phyloP scores from a whole-genome alignment of 1,140 invertebrate species.

The Zophobas morio region DNA sequence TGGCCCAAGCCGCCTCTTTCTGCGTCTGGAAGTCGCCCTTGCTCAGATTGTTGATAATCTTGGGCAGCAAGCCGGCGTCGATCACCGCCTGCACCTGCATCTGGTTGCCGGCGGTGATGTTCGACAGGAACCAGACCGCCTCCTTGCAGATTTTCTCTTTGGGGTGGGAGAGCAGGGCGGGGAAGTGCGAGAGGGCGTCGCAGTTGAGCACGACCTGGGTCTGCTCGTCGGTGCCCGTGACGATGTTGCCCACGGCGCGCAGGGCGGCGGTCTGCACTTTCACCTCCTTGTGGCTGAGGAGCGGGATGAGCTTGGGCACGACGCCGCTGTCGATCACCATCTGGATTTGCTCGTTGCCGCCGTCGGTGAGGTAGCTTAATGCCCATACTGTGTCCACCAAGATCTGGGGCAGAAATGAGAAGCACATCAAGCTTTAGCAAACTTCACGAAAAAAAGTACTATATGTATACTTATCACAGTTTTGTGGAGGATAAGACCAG shows the following conservation, averaged over 20 bases:
- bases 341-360: slow-evolving; percentile 98
- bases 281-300: slow-evolving; percentile 96
- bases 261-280: slow-evolving; percentile 98
- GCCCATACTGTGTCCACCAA: slow-evolving; percentile 99
- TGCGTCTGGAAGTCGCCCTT: slow-evolving; percentile 99
- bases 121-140: slow-evolving; percentile 99
- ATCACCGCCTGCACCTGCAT: slow-evolving; percentile 99
- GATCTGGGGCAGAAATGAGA: slow-evolving; percentile 78
- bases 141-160: slow-evolving; percentile 93
- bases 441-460: neutral
- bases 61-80: slow-evolving; percentile 93
- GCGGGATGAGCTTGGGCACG: slow-evolving; percentile 94
- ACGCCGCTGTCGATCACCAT: slow-evolving; percentile 98
- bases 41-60: slow-evolving; percentile 93
- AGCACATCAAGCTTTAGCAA: neutral
- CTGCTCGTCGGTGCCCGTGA: slow-evolving; percentile 98
- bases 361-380: slow-evolving; percentile 98
- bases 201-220: slow-evolving; percentile 95
- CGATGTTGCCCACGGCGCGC: slow-evolving; percentile 98
- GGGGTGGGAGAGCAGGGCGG: slow-evolving; percentile 88
- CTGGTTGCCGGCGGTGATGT: slow-evolving; percentile 98
- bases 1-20: slow-evolving; percentile 99
- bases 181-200: slow-evolving; percentile 94
- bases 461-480: neutral
- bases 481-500: neutral